These are phyloP conservation scores for Luperina testacea DNA, from an alignment of 2,888 invertebrate genomes.

Conservation along the genomic window DNA sequence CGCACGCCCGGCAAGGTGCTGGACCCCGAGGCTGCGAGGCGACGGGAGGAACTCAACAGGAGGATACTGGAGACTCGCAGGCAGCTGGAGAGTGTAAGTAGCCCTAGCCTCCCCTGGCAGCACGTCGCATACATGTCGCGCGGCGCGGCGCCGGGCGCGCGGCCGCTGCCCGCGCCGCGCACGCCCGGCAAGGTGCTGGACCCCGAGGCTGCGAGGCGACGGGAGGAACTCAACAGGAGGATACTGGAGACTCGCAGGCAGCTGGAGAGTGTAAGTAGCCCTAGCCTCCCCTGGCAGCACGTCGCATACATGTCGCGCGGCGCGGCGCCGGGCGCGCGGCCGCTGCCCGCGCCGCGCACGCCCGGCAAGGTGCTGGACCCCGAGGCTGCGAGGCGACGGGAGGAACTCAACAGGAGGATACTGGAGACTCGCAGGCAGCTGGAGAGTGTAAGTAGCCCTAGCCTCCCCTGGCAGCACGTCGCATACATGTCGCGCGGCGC, in stretches of 20 bases:
- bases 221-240: constrained; percentile 95
- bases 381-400: constrained; percentile 92
- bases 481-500: constrained; percentile 80
- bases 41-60: constrained; percentile 94
- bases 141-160: constrained; percentile 80
- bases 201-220: constrained; percentile 91
- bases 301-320: constrained; percentile 87
- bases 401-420: constrained; percentile 94
- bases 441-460: constrained; percentile 87
- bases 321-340: constrained; percentile 82
- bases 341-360: constrained; percentile 88
- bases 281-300: constrained; percentile 78
- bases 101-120: constrained; percentile 69
- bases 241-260: constrained; percentile 95
- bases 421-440: constrained; percentile 96
- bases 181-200: constrained; percentile 89
- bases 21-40: constrained; percentile 91
- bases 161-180: constrained; percentile 89
- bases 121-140: constrained; percentile 89
- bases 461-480: constrained; percentile 85
- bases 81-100: constrained; percentile 92
- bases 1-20: constrained; percentile 89
- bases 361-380: constrained; percentile 90
- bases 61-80: constrained; percentile 94
- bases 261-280: constrained; percentile 90